Evolutionary conservation across 2,888 invertebrate genomes (phyloP).

Genomic region (Tetrapedia diversipes): DNA sequence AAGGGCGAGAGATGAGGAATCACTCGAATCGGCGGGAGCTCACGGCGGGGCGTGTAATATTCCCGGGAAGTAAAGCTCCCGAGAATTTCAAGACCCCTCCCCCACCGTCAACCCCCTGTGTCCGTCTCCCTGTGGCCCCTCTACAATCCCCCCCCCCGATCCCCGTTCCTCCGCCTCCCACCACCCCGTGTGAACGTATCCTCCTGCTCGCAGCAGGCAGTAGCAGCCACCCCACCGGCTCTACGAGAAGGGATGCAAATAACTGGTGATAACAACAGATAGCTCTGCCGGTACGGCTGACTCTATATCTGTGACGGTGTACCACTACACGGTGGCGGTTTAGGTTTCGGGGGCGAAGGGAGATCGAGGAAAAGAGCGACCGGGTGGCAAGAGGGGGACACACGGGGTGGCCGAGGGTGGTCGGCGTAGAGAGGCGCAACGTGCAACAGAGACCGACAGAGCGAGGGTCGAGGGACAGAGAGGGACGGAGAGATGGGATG

Average conservation of each 20-base stretch:
- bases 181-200: constrained; percentile 28
- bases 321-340: constrained; percentile 64
- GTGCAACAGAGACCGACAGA: constrained; percentile 11
- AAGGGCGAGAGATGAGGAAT: constrained; percentile 69
- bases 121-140: constrained; percentile 31
- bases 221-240: constrained; percentile 66
- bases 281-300: constrained; percentile 73
- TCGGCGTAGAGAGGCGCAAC: constrained; percentile 21
- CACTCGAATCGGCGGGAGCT: constrained; percentile 71
- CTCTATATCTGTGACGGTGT: constrained; percentile 64
- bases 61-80: constrained; percentile 78
- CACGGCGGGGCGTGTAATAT: constrained; percentile 75
- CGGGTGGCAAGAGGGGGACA: constrained; percentile 24
- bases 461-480: not conserved
- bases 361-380: constrained; percentile 44
- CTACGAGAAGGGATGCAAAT: constrained; percentile 80
- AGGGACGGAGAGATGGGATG: constrained; percentile 16
- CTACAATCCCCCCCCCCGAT: constrained; percentile 1
- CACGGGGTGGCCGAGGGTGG: constrained; percentile 12
- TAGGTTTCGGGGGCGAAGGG: constrained; percentile 58
- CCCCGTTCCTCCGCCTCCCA: not conserved
- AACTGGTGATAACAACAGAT: constrained; percentile 82
- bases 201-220: constrained; percentile 60
- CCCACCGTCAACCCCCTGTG: constrained; percentile 43
- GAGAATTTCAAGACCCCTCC: constrained; percentile 73